Evolutionary conservation across 2,113 vertebrate genomes (phyloP), one percentile per base, ranked within the genome.

Genomic region (Isichthys henryi): DNA sequence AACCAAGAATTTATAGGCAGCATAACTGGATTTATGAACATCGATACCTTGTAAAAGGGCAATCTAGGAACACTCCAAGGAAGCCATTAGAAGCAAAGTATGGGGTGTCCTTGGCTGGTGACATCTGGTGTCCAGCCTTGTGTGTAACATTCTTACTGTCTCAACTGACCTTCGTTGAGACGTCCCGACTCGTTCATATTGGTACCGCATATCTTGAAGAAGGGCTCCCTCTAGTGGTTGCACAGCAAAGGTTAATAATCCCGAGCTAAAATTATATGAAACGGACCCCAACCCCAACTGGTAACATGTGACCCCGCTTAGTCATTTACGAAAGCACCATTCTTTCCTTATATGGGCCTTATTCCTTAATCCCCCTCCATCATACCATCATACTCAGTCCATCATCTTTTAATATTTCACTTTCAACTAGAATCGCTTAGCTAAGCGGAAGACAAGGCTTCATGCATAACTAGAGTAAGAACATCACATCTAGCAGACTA

Each of bases 361-460:
- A 35, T 21, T 80, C 10, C 56, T 9, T 39, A 31, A 43, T 19
- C 53, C 39, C 43, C 52, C 53, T 56, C 19, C 19, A 21, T 56
- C 53, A 21, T 56, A 7, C 53, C 39, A 2, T 50, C 45, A 19
- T 92, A 83, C 83, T 46, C 94, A 91, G 90, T 94, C 93, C 91
- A 94, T 95, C 95, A 94, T 95, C 92, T 94, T 92, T 94, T 95
- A 94, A 94, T 94, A 93, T 91, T 89, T 88, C 89, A 92, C 92
- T 94, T 93, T 92, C 93, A 95, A 94, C 94, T 91, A 94, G 93
- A 91, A 92, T 93, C 95, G 94, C 95, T 95, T 95, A 94, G 92
- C 92, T 94, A 95, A 94, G 93, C 91, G 89, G 91, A 93, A 93
- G 92, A 93, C 93, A 94, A 91, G 88, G 92, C 92, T 94, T 93